Percentiles rank a stretch among this genome's conserved stretches.
These are phyloP conservation scores for Chaetura pelagica DNA, from an alignment of 2,113 vertebrate genomes.

Conservation along the genomic window DNA sequence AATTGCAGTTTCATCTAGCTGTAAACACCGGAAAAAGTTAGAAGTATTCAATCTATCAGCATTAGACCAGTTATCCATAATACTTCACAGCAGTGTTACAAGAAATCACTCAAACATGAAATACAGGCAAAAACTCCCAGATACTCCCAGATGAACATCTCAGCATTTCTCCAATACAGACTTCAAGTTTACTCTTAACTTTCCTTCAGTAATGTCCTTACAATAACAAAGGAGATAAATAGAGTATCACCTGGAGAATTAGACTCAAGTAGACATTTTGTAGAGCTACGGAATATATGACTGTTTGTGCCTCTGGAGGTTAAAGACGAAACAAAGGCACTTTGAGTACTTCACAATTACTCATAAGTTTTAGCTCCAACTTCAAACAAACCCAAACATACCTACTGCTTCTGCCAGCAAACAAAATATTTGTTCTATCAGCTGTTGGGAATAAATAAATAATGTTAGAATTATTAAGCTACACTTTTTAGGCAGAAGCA, in stretches of 20 bases:
- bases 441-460: neutral
- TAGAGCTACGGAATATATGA: neutral
- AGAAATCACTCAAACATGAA: neutral
- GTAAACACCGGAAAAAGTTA: neutral
- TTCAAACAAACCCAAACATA: neutral
- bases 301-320: neutral
- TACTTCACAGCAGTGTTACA: neutral
- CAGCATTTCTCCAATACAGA: neutral
- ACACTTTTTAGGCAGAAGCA: neutral
- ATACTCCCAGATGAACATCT: neutral
- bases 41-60: neutral
- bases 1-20: neutral
- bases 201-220: neutral
- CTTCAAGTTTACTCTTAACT: neutral
- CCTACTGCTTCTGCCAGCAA: neutral
- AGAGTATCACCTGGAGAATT: neutral
- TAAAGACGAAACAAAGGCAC: slow-evolving; percentile 2
- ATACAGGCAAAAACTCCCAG: neutral
- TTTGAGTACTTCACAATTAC: neutral
- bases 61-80: neutral
- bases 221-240: neutral
- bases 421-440: neutral
- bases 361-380: neutral
- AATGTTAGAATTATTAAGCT: neutral
- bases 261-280: neutral